phyloP scores from a whole-genome alignment of 2,113 vertebrate genomes.

The Platycercus adscitus region DNA sequence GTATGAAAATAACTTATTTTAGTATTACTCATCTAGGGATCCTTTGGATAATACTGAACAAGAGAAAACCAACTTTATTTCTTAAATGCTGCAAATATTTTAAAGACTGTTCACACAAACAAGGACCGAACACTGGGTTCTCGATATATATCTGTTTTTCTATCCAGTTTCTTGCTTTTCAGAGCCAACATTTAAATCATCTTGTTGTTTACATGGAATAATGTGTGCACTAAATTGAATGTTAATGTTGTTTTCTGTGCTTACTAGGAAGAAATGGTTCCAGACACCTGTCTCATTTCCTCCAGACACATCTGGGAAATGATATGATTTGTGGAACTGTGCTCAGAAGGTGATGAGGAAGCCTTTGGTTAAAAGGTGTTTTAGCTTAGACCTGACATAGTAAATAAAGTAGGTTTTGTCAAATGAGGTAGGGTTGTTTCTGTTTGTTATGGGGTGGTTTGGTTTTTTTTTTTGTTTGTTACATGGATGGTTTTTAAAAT shows the following conservation, averaged over 20 bases:
- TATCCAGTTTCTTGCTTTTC: background rate
- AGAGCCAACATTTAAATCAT: background rate
- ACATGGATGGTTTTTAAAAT: background rate
- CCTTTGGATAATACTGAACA: background rate
- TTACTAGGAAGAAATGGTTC: conserved; percentile 5
- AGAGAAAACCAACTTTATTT: background rate
- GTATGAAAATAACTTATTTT: background rate
- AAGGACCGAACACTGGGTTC: background rate
- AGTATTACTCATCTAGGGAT: background rate
- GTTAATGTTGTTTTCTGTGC: conserved; percentile 26
- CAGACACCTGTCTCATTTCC: conserved; percentile 37
- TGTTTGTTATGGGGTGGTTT: background rate
- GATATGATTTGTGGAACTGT: background rate
- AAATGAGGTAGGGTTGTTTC: background rate
- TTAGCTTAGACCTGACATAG: background rate
- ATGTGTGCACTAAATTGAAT: conserved; percentile 3
- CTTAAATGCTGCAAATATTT: background rate
- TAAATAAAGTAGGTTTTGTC: background rate
- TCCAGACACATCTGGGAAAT: conserved; percentile 11
- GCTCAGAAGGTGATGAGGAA: background rate
- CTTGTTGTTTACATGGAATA: conserved; percentile 1
- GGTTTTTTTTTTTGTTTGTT: fast-evolving
- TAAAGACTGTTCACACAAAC: background rate
- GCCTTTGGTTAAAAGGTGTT: background rate
- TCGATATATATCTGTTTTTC: background rate